These are phyloP conservation scores for Urechis unicinctus DNA, from an alignment of 2,888 invertebrate genomes.

Conservation along the genomic window DNA sequence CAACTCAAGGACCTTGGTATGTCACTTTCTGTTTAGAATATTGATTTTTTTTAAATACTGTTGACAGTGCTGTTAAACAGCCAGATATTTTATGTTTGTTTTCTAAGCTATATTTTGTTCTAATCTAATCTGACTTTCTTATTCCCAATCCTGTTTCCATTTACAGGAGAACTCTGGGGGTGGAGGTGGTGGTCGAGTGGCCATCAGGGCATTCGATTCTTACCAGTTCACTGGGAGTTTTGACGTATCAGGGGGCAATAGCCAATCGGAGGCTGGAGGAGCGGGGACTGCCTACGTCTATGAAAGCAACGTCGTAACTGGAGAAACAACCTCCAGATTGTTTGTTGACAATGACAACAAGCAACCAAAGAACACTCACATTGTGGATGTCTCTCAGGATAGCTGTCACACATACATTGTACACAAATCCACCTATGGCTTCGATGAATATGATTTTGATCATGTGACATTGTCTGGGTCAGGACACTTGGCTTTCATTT, in stretches of 20 bases:
- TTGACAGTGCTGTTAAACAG: too few species aligned
- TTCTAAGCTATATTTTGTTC: too few species aligned
- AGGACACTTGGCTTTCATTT: conserved; percentile 27
- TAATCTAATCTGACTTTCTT: too few species aligned
- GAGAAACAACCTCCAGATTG: conserved; percentile 14
- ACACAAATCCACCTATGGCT: conserved; percentile 10
- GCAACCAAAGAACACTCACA: conserved; percentile 21
- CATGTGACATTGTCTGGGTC: conserved; percentile 23
- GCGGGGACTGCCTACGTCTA: conserved; percentile 28
- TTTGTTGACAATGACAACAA: conserved; percentile 28
- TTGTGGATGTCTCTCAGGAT: conserved; percentile 19
- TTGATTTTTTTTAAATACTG: too few species aligned
- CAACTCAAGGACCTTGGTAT: too few species aligned
- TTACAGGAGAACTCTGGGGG: conserved; percentile 3
- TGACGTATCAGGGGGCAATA: conserved; percentile 26
- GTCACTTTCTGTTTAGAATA: too few species aligned
- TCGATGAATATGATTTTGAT: conserved; percentile 18
- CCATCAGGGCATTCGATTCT: conserved; percentile 12
- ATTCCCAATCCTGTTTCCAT: too few species aligned
- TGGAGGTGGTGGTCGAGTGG: conserved; percentile 7
- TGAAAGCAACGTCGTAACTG: conserved; percentile 9
- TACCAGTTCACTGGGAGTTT: conserved; percentile 25
- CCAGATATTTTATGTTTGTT: too few species aligned
- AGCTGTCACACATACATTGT: conserved; percentile 25
- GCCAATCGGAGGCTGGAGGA: conserved; percentile 26